phyloP scores from a whole-genome alignment of 2,113 vertebrate genomes.

The Pelmatolapia mariae region DNA sequence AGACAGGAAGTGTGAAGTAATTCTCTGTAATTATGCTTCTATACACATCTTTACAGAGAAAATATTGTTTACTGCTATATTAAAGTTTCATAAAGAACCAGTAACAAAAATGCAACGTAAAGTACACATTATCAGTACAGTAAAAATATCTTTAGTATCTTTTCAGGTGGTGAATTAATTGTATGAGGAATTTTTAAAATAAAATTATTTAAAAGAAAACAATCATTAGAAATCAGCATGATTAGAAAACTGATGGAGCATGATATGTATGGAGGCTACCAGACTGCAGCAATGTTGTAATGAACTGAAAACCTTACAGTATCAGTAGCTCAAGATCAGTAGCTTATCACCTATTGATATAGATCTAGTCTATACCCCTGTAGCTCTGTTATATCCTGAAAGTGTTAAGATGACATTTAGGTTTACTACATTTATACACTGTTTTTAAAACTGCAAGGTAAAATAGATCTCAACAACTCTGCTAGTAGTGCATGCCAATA shows the following conservation, averaged over 20 bases:
- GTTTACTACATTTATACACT: background rate
- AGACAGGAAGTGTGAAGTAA: background rate
- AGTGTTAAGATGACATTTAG: background rate
- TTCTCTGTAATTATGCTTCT: background rate
- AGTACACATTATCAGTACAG: background rate
- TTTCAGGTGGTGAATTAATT: background rate
- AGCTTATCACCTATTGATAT: constrained; percentile 2
- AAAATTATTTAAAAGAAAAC: background rate
- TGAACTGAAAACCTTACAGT: constrained; percentile 1
- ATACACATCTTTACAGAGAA: background rate
- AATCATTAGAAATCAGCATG: background rate
- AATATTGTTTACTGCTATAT: background rate
- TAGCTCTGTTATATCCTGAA: background rate
- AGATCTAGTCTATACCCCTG: background rate
- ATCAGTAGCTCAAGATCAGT: constrained; percentile 36
- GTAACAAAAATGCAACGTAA: background rate
- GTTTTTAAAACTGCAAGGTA: background rate
- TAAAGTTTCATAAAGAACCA: background rate
- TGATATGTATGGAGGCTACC: background rate
- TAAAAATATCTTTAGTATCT: background rate
- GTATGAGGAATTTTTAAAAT: background rate
- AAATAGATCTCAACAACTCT: background rate
- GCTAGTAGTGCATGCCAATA: background rate
- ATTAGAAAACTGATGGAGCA: background rate
- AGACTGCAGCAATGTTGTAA: background rate